Evolutionary conservation across 1,140 invertebrate genomes (phyloP), one percentile per base, ranked within the genome.

Genomic region (Leptoteleia sp.): DNA sequence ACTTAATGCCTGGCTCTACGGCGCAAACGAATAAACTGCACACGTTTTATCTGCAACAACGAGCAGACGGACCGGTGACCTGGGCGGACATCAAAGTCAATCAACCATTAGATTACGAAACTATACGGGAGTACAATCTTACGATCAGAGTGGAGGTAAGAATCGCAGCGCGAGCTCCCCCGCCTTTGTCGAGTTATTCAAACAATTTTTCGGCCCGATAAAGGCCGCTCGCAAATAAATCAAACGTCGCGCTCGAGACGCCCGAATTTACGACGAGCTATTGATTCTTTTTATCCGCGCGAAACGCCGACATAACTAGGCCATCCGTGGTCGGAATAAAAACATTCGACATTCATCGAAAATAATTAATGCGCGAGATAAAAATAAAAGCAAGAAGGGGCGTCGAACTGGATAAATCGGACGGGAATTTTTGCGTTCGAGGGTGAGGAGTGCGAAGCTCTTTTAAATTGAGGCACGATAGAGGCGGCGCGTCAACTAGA

Each of bases 21-120:
- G 95, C 96, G 1, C 96, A 98, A 89, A 97, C 96, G 40, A 98
- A 98, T 90, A 98, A 98, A 89, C 95, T 94, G 89, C 95, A 98
- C 88, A 97, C 96, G 38, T 98, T 98, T 89, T 98, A 98, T 89
- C 92, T 98, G 68, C 96, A 97, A 93, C 96, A 97, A 91, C 92
- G 96, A 83, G 92, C 93, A 31, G 96, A 98, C 80, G 95, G 96
- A 84, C 94, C 95, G 17, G 95, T 94, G 77, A 97, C 96, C 76
- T 98, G 96, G 95, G 96, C 96, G 7, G 96, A 97, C 85, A 96
- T 98, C 88, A 96, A 97, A 92, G 96, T 98, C 68, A 98, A 98
- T 91, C 96, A 98, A 91, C 96, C 96, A 9, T 89, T 98, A 77
- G 97, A 98, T 89, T 98, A 96, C 87, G 97, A 98, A 88, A 96